Evolutionary conservation across 2,113 vertebrate species (phyloP).

Genomic region (Neotoma lepida): DNA sequence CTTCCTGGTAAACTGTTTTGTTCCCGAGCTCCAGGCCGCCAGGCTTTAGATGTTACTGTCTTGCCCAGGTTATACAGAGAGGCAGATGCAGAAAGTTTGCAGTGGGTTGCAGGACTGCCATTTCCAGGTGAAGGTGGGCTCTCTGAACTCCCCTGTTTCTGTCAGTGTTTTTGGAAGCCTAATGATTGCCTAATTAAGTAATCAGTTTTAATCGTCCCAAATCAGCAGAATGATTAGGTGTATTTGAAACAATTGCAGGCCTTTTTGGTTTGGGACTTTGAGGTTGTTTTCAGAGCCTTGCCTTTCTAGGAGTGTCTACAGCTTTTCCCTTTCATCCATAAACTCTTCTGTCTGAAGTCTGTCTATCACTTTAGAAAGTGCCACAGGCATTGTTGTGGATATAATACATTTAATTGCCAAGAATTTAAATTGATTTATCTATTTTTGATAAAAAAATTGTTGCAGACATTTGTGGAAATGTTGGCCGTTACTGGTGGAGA

Average conservation of each 20-base stretch:
- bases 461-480: constrained; percentile 79
- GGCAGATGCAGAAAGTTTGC: constrained; percentile 67
- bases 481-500: constrained; percentile 76
- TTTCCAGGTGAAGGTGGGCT: constrained; percentile 59
- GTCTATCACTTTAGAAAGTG: constrained; percentile 78
- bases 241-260: constrained; percentile 78
- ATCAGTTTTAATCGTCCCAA: constrained; percentile 84
- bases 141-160: constrained; percentile 70
- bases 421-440: constrained; percentile 83
- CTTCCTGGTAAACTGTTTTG: constrained; percentile 41
- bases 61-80: constrained; percentile 56
- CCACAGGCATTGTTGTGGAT: constrained; percentile 74
- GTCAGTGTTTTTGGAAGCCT: constrained; percentile 77
- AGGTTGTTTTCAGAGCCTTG: constrained; percentile 77
- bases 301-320: constrained; percentile 81
- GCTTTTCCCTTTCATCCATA: constrained; percentile 82
- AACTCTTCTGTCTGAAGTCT: constrained; percentile 80
- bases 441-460: constrained; percentile 81
- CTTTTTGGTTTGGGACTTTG: constrained; percentile 77
- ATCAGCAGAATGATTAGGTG: constrained; percentile 84
- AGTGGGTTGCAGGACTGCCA: constrained; percentile 59
- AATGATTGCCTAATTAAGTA: constrained; percentile 88
- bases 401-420: constrained; percentile 84
- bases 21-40: constrained; percentile 53
- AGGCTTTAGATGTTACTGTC: constrained; percentile 73